Conservation (phyloP, 2,888 invertebrate genomes). For the Xanthostigma xanthostigma region DNA sequence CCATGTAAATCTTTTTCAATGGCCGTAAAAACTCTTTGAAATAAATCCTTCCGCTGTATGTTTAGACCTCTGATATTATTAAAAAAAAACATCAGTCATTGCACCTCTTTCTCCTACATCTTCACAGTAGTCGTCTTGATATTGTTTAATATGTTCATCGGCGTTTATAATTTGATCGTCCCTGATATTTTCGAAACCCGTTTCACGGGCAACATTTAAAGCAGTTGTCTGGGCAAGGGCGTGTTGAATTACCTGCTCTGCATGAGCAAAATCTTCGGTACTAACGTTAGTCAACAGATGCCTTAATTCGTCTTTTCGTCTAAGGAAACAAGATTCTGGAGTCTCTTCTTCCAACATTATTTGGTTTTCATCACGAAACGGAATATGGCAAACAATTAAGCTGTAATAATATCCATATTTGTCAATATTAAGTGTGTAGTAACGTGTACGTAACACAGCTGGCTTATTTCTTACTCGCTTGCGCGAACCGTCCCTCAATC, state of each 20-base stretch:
- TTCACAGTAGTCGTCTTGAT: not conserved
- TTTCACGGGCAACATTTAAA: constrained; percentile 7
- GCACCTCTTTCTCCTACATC: not conserved
- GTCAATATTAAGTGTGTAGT: not conserved
- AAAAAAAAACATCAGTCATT: constrained; percentile 8
- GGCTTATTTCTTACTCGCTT: constrained; percentile 16
- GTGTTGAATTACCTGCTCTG: constrained; percentile 16
- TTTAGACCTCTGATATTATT: constrained; percentile 6
- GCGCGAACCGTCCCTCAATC: constrained; percentile 15
- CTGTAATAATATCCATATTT: constrained; percentile 5
- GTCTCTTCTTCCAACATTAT: constrained; percentile 1
- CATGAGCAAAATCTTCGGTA: constrained; percentile 13
- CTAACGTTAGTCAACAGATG: constrained; percentile 12
- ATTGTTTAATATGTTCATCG: too few relatives aligned
- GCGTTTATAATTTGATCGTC: constrained; percentile 4
- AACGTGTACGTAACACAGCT: constrained; percentile 15
- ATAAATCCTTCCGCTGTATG: constrained; percentile 8
- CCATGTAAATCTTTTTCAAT: constrained; percentile 1
- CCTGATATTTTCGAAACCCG: constrained; percentile 2
- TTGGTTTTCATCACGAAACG: constrained; percentile 5
- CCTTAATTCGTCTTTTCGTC: constrained; percentile 7
- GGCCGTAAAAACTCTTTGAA: constrained; percentile 4
- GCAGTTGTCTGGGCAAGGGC: constrained; percentile 13
- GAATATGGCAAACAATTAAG: constrained; percentile 9
- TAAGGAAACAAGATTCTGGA: constrained; percentile 3